phyloP scores from a whole-genome alignment of 2,113 vertebrate genomes.

The Prolemur simus region DNA sequence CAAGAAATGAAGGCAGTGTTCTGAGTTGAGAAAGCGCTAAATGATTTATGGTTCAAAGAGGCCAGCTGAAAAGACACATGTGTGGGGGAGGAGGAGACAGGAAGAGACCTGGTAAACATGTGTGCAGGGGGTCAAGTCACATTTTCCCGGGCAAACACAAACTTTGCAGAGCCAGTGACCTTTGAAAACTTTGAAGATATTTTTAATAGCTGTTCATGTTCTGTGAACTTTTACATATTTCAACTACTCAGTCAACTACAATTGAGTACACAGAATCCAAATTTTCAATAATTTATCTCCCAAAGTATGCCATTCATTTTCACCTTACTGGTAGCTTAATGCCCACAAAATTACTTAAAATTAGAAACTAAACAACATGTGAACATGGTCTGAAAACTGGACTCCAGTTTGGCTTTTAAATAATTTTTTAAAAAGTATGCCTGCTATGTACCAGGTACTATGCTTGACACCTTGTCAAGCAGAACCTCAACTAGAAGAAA shows the following conservation, averaged over 20 bases:
- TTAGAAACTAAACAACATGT: not conserved
- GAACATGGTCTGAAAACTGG: not conserved
- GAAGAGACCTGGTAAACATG: not conserved
- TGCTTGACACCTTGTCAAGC: not conserved
- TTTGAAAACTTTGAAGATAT: conserved; percentile 5
- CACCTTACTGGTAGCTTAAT: not conserved
- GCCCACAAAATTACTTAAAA: conserved; percentile 22
- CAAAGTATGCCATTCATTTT: not conserved
- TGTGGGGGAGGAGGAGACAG: not conserved
- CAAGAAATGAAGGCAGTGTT: not conserved
- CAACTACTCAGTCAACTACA: not conserved
- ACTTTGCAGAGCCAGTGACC: not conserved
- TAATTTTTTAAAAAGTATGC: not conserved
- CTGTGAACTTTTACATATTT: not conserved
- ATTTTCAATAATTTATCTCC: not conserved
- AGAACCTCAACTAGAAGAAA: not conserved
- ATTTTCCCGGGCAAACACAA: conserved; percentile 18
- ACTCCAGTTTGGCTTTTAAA: not conserved
- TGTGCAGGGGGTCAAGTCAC: not conserved
- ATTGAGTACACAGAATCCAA: not conserved
- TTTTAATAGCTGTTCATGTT: not conserved
- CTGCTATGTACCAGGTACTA: not conserved
- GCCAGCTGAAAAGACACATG: not conserved
- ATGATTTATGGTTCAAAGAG: not conserved
- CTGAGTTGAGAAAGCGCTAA: not conserved